These are phyloP conservation scores for Athalia circularis DNA, from an alignment of 2,888 invertebrate genomes.

Conservation along the genomic window DNA sequence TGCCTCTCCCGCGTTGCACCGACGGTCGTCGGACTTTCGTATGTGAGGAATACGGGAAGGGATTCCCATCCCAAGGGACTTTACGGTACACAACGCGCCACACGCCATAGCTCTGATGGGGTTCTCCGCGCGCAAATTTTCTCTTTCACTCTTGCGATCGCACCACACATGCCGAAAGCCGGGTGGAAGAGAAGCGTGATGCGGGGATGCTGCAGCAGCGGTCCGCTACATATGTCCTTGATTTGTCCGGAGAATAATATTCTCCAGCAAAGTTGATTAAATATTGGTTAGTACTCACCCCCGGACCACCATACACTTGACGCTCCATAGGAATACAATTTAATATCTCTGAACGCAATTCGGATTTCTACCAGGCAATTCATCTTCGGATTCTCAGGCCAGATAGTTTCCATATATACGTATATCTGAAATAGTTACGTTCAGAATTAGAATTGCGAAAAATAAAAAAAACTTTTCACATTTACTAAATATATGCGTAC, in stretches of 20 bases:
- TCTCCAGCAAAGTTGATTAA: slow-evolving; percentile 72
- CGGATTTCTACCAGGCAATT: slow-evolving; percentile 37
- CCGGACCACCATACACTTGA: slow-evolving; percentile 49
- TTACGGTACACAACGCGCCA: slow-evolving; percentile 51
- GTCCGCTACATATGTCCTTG: slow-evolving; percentile 70
- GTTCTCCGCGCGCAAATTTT: slow-evolving; percentile 32
- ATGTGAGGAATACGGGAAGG: slow-evolving; percentile 6
- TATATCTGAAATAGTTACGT: background rate
- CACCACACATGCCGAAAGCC: slow-evolving; percentile 52
- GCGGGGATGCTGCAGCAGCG: slow-evolving; percentile 48
- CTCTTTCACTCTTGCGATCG: slow-evolving; percentile 35
- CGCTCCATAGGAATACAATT: slow-evolving; percentile 59
- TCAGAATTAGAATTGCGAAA: slow-evolving; percentile 4
- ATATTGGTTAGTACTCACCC: slow-evolving; percentile 66
- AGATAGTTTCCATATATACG: background rate
- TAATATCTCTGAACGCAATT: slow-evolving; percentile 57
- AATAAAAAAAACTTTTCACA: background rate
- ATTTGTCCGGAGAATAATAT: slow-evolving; percentile 72
- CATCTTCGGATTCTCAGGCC: slow-evolving; percentile 8
- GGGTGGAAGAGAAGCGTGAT: slow-evolving; percentile 32
- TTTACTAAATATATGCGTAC: background rate
- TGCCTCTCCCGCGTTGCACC: slow-evolving; percentile 31
- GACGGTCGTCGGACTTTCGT: slow-evolving; percentile 3
- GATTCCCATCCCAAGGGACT: slow-evolving; percentile 61
- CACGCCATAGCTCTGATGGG: slow-evolving; percentile 39